A percentile compares a stretch with the other conserved stretches of the same genome.
Evolutionary conservation across 2,113 vertebrate genomes (phyloP).

Genomic region (Cyanoderma ruficeps): DNA sequence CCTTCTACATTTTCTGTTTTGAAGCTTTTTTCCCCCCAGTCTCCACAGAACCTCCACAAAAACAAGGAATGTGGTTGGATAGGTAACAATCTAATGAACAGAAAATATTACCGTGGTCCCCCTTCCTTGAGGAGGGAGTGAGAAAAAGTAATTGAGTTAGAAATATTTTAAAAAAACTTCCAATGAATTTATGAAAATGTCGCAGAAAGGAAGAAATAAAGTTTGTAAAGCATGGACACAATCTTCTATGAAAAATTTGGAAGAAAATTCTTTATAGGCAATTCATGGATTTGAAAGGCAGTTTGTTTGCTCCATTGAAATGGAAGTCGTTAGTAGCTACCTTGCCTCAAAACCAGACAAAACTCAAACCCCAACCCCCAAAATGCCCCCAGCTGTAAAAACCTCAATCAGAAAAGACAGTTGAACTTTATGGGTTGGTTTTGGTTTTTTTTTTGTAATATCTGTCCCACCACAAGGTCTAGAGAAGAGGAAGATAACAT

Average conservation of each 20-base stretch:
- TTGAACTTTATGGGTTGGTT: fast-evolving
- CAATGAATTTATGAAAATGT: neutral
- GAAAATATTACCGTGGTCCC: neutral
- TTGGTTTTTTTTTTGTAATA: neutral
- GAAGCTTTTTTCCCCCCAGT: neutral
- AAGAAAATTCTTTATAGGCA: neutral
- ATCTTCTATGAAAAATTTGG: neutral
- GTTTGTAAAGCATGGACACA: neutral
- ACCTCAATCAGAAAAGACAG: neutral
- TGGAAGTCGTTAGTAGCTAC: neutral
- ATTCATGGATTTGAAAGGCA: neutral
- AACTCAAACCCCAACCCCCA: fast-evolving
- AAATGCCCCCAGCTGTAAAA: neutral
- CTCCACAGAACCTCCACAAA: neutral
- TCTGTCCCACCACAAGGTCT: neutral
- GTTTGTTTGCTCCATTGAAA: neutral
- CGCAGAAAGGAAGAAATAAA: neutral
- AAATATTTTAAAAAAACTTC: neutral
- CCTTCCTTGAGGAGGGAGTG: neutral
- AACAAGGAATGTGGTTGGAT: neutral
- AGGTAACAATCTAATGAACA: neutral
- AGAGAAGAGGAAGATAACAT: neutral
- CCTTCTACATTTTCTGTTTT: neutral
- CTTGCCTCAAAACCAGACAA: neutral
- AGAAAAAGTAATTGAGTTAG: neutral